These are phyloP conservation scores for Zapus hudsonius DNA, from an alignment of 2,113 vertebrate species.

Conservation along the genomic window DNA sequence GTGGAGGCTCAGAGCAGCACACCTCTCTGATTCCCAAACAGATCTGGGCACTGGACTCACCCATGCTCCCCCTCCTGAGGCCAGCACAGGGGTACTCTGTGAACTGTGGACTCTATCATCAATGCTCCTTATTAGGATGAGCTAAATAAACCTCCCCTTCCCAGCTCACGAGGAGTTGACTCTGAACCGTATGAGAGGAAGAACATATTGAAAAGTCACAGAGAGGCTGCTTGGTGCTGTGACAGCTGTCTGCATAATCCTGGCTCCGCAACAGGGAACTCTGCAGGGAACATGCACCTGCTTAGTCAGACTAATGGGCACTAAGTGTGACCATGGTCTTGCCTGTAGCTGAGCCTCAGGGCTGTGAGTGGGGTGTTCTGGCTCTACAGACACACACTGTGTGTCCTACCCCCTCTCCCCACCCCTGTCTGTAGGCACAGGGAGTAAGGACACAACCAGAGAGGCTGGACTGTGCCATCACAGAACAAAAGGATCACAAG, in stretches of 20 bases:
- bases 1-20: not conserved
- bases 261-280: not conserved
- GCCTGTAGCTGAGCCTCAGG: not conserved
- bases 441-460: not conserved
- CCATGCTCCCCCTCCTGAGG: not conserved
- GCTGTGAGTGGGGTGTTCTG: not conserved
- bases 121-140: not conserved
- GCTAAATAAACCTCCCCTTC: not conserved
- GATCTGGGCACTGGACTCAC: not conserved
- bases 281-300: not conserved
- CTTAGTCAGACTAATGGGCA: constrained; percentile 39
- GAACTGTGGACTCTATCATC: not conserved
- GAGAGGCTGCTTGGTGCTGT: not conserved
- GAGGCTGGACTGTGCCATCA: not conserved
- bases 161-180: not conserved
- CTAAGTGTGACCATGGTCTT: not conserved
- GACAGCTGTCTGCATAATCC: not conserved
- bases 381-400: fast-evolving
- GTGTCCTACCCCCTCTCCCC: not conserved
- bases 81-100: not conserved
- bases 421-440: not conserved
- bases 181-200: not conserved
- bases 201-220: not conserved
- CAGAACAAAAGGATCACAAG: not conserved
- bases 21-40: not conserved